Base-by-base conservation (phyloP, 2,113 vertebrate genomes). In the Deroptyus accipitrinus region DNA sequence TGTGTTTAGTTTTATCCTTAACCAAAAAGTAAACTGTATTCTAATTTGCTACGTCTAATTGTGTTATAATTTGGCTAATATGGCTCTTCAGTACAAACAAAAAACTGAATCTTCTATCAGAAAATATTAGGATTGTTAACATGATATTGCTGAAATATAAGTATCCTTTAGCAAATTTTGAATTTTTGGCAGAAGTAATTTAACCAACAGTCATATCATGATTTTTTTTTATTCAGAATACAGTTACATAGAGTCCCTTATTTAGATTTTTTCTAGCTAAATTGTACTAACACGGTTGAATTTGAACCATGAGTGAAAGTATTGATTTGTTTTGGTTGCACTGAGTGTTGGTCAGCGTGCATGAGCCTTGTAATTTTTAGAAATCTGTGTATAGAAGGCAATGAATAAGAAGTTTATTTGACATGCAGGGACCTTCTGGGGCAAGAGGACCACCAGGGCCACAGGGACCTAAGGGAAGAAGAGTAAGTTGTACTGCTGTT, bases 401-500 rank as follows among this genome's bases (percentile, higher is more conserved):
- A n/a, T 73, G 27, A 92, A 28, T 96, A 92, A 90, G 70, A 41
- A 48, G 11, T 82, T 86, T 72, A 49, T 90, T 81, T 95, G 83
- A 51, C 35, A n/a, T 62, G 15, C 92, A 99, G 99, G 99, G 99
- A 96, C 98, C 92, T 78, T 84, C 97, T 35, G 99, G 99, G 28
- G 74, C 94, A 91, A 98, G 98, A 96, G 99, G 99, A 54, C 86
- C 94, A 81, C 94, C 98, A 74, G 99, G 99, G 13, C 97, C 95
- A 30, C 96, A 97, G 63, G 99, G 99, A 75, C 90, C 97, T 33
- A 99, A 99, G 96, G 99, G 99, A 94, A 98, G 97, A 97, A 98
- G 98, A 97, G 99, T 99, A 98, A 99, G 98, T 98, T 46, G 42
- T 30, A 25, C 14, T 81, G 59, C 12, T 91, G 27, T 64, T 82